Percentiles rank a stretch among this genome's conserved stretches.
These are phyloP conservation scores for Psilopogon haemacephalus DNA, from an alignment of 2,113 vertebrate genomes.

Conservation along the genomic window DNA sequence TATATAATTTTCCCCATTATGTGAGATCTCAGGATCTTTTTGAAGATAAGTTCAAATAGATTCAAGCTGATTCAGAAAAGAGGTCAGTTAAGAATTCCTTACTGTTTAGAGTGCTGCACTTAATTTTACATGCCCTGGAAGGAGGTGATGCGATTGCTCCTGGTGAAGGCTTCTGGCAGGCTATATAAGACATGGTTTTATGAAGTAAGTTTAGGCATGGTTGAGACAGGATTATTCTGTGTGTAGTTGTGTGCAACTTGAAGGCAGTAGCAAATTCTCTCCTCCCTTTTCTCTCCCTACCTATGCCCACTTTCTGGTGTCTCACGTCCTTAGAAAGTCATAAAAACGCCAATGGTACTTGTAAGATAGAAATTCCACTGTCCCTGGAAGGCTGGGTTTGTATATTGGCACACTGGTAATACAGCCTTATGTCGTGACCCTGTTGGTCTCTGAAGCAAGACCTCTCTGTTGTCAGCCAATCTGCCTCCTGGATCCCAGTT, in stretches of 20 bases:
- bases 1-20: conserved; percentile 14
- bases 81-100: background rate
- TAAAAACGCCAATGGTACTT: background rate
- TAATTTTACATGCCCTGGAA: background rate
- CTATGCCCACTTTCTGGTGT: background rate
- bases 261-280: background rate
- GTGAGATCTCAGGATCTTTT: conserved; percentile 30
- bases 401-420: rapidly evolving
- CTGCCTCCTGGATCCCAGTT: background rate
- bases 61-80: background rate
- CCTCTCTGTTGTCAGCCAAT: rapidly evolving
- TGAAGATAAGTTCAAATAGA: conserved; percentile 43
- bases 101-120: conserved; percentile 12
- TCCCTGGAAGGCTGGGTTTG: background rate
- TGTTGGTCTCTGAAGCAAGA: background rate
- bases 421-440: background rate
- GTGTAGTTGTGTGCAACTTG: background rate
- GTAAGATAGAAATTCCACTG: background rate
- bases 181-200: background rate
- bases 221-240: background rate
- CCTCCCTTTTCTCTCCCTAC: background rate
- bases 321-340: background rate
- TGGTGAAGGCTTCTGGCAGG: background rate
- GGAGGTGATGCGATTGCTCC: background rate
- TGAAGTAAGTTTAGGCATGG: background rate